phyloP scores from a whole-genome alignment of 2,888 invertebrate species.

The Tanytarsus gracilentus region DNA sequence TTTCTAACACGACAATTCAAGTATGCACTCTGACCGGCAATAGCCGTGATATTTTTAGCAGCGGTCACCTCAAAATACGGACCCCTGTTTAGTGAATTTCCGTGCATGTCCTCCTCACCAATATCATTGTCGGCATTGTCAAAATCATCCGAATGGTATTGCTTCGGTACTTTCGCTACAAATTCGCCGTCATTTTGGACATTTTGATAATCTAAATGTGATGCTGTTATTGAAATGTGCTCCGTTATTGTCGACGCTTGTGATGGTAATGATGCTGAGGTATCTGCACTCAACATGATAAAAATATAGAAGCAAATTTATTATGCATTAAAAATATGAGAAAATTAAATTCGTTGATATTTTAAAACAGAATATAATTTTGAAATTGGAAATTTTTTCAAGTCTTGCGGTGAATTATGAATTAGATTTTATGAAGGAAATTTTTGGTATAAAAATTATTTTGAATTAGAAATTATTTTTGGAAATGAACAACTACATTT shows the following conservation, averaged over 20 bases:
- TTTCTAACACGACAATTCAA: constrained; percentile 67
- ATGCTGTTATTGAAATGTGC: constrained; percentile 6
- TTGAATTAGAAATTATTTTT: too few relatives aligned
- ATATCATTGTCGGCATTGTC: background rate
- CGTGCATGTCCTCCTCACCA: background rate
- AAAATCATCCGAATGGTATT: background rate
- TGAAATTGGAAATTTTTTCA: too few relatives aligned
- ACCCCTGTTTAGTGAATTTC: constrained; percentile 47
- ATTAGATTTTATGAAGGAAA: too few relatives aligned
- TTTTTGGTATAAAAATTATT: too few relatives aligned
- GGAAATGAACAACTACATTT: too few relatives aligned
- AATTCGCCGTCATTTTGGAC: constrained; percentile 20
- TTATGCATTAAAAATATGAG: too few relatives aligned
- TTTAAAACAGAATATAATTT: too few relatives aligned
- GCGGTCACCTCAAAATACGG: constrained; percentile 63
- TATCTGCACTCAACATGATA: background rate
- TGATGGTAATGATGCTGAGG: constrained; percentile 9
- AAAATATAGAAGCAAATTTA: background rate
- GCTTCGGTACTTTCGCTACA: background rate
- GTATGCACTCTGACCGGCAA: constrained; percentile 69
- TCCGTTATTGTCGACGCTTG: constrained; percentile 11
- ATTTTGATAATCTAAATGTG: constrained; percentile 21
- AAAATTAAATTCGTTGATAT: too few relatives aligned
- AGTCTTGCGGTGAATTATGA: too few relatives aligned
- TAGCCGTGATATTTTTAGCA: constrained; percentile 65